phyloP scores from a whole-genome alignment of 2,888 invertebrate species.

The Mythimna loreyi region DNA sequence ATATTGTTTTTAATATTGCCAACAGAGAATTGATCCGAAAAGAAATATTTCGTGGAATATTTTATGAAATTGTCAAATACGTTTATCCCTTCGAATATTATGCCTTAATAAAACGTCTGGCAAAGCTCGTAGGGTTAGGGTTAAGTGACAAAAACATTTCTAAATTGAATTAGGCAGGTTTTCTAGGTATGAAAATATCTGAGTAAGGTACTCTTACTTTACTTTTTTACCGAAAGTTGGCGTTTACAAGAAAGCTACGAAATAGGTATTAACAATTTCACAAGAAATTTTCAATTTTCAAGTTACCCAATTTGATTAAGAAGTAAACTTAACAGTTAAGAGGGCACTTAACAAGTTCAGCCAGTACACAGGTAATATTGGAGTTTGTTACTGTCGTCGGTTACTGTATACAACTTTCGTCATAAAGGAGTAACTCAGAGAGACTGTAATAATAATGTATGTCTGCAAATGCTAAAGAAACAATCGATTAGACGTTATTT shows the following conservation, averaged over 20 bases:
- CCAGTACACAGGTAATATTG: slow-evolving; percentile 3
- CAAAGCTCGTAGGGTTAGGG: background rate
- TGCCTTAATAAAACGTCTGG: slow-evolving; percentile 4
- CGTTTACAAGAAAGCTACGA: background rate
- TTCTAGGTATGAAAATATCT: slow-evolving; percentile 1
- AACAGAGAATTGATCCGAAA: slow-evolving; percentile 1
- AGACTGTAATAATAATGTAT: background rate
- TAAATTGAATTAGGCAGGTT: slow-evolving; percentile 2
- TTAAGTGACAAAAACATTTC: background rate
- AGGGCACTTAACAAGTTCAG: slow-evolving; percentile 5
- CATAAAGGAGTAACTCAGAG: background rate
- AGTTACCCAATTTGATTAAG: background rate
- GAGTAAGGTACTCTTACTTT: background rate
- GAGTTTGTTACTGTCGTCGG: too few species aligned
- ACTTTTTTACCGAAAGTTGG: background rate
- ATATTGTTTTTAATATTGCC: slow-evolving; percentile 15
- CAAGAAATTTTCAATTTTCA: slow-evolving; percentile 8
- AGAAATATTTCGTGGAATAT: slow-evolving; percentile 4
- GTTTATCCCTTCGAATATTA: background rate
- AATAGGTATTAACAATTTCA: background rate
- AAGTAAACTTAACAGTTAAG: background rate
- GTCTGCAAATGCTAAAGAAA: background rate
- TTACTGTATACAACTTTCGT: slow-evolving; percentile 9
- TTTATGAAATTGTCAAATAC: slow-evolving; percentile 13
- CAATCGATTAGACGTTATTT: background rate